Evolutionary conservation across 1,140 invertebrate species (phyloP), one percentile per base, ranked within the genome.

Genomic region (Leptinotarsa defecta): DNA sequence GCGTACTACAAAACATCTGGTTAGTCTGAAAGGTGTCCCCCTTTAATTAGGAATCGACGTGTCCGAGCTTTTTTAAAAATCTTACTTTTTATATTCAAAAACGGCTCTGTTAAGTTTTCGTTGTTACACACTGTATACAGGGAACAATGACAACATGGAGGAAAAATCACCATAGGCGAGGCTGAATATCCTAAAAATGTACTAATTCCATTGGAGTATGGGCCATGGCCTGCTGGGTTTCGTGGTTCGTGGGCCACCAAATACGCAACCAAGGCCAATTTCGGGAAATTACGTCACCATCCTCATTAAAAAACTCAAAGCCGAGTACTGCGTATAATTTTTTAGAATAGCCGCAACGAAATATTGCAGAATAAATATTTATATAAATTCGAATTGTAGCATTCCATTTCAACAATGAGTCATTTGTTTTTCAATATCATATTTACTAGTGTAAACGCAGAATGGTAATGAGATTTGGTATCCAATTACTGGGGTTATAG

Each of bases 391-490:
- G 52, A 57, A 57, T 0, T 43, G 8, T 43, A 43, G 34, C 34
- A 43, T 57, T 57, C 52, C 52, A 17, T 57, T 57, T 57, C 52
- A 57, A 57, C 52, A 57, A 19, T 57, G 52, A 57, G 52, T 57
- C 52, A 57, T 57, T 57, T 57, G 52, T 57, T 57, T 57, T 17
- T 57, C n/a, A 57, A 57, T 57, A 57, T 57, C 52, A n/a, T 57
- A 57, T 57, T 57, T 19, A 57, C 17, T 57, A 17, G 52, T 57
- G 17, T 57, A 19, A 57, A 57, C 52, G 3, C n/a, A 57, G 52
- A 57, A 57, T 57, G 52, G 52, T 57, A 57, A 57, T 57, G 52
- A 57, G 52, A 6, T 17, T 57, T 19, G n/a, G 52, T 17, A 57
- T 57, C 52, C 15, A 57, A 57, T 57, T 57, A 57, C 52, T 5